Evolutionary conservation across 2,797 vertebrate species (phyloP), one percentile per base, ranked within the genome.

Genomic region (Diceros bicornis): DNA sequence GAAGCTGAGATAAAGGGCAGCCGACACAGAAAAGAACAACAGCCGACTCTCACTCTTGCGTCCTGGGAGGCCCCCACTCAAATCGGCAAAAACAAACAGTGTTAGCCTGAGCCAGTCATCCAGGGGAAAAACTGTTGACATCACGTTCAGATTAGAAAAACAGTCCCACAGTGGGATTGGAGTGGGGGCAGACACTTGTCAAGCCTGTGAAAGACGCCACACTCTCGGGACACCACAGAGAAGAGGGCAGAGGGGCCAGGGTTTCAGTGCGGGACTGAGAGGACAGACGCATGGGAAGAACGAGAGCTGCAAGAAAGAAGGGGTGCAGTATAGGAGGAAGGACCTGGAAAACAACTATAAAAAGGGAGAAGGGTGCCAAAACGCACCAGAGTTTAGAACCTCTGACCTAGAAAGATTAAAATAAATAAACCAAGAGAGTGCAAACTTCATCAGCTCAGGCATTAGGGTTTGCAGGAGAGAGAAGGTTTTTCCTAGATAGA

Each of bases 161-260:
- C 29, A 37, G 9, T 34, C 23, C 75, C 12, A 37, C 0, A 3
- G 25, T 37, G 27, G 32, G 14, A 41, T 0, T 20, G 11, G 27
- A 74, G 41, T 29, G 37, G 0, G 37, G 1, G 21, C 29, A 6
- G 13, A 23, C 8, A 34, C 27, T 37, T 25, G 25, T 47, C 11
- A 37, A 44, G 12, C 10, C 1, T 12, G 23, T 14, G 18, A 29
- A 7, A 47, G 34, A 29, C 6, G 62, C 17, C 61, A 11, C 16
- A 52, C 4, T 6, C 27, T 82, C 0, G 0, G 14, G 50, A 20
- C 23, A 20, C 18, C 34, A 32, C 8, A 1, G 4, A 9, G 44
- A 71, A 62, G 8, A 37, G 4, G 5, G 32, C 2, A 0, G 13
- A 61, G 32, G 41, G 20, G 10, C 2, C 16, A 32, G 27, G 16